Evolutionary conservation across 2,113 vertebrate species (phyloP), one percentile per base, ranked within the genome.

Genomic region (Pluvialis apricaria): DNA sequence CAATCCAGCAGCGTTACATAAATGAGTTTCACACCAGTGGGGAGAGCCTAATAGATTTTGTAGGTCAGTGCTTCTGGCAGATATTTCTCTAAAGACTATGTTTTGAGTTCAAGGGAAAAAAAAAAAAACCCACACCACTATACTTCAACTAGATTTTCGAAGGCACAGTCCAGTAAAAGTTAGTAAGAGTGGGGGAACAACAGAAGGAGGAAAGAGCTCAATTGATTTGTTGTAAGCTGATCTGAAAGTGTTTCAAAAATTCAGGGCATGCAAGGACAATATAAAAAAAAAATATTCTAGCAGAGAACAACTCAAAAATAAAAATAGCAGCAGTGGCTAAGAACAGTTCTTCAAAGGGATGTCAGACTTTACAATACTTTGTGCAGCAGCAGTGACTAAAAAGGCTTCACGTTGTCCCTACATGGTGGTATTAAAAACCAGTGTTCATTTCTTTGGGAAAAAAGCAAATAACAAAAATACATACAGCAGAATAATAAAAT

Each of bases 301-400:
- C 38, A 58, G 58, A 84, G 79, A 92, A 47, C 87, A 96, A 95
- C 72, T 60, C 76, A 95, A 85, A 96, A 97, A 95, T 70, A 95
- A 98, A 97, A 96, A 88, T 61, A 98, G 95, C 82, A 94, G 76
- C 92, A 66, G 73, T 45, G 40, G 83, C 77, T 94, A 89, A 79
- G 94, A 92, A 89, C 78, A 81, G 71, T 8, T 93, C 96, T 97
- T 97, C 96, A 97, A 96, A 97, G 91, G 64, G 80, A 96, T 93
- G 94, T 95, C 95, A 97, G 93, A 66, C 71, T 96, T 90, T 34
- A 65, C 80, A 92, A 90, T 87, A 81, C 79, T 94, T 90, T 20
- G 68, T 0, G 10, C 73, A 87, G 87, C 78, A 91, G 89, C 49
- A 5, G 45, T 15, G 49, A 94, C 89, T 95, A 54, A 88, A 97